A percentile compares a stretch with the other conserved stretches of the same genome.
These are phyloP conservation scores for Galeopterus variegatus DNA, from an alignment of 2,113 vertebrate species.

Conservation along the genomic window DNA sequence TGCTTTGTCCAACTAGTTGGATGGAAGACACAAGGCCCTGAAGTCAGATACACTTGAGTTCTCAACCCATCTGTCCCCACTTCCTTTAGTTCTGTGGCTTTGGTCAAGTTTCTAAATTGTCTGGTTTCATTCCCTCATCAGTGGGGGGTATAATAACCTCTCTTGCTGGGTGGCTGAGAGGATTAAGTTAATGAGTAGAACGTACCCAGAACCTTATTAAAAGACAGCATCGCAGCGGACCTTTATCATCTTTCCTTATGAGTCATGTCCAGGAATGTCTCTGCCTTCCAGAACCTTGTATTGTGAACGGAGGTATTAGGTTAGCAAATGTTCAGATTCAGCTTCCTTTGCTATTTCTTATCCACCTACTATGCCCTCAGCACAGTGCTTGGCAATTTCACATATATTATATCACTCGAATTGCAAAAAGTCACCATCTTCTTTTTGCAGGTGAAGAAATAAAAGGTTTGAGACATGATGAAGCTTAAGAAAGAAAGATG, in stretches of 20 bases:
- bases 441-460: background rate
- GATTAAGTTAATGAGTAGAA: background rate
- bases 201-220: background rate
- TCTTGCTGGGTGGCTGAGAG: background rate
- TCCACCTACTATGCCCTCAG: background rate
- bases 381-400: no score
- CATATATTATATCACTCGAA: rapidly evolving
- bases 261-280: rapidly evolving
- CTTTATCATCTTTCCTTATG: background rate
- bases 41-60: background rate
- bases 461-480: background rate
- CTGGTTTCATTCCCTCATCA: background rate
- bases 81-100: background rate
- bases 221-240: background rate
- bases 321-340: background rate
- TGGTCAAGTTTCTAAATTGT: background rate
- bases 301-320: rapidly evolving
- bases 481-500: background rate
- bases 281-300: background rate
- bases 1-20: background rate
- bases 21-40: background rate
- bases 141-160: background rate
- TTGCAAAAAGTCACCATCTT: no score
- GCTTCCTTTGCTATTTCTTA: background rate
- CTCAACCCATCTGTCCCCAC: no score